phyloP scores from a whole-genome alignment of 2,113 vertebrate genomes.

The Cairina moschata region DNA sequence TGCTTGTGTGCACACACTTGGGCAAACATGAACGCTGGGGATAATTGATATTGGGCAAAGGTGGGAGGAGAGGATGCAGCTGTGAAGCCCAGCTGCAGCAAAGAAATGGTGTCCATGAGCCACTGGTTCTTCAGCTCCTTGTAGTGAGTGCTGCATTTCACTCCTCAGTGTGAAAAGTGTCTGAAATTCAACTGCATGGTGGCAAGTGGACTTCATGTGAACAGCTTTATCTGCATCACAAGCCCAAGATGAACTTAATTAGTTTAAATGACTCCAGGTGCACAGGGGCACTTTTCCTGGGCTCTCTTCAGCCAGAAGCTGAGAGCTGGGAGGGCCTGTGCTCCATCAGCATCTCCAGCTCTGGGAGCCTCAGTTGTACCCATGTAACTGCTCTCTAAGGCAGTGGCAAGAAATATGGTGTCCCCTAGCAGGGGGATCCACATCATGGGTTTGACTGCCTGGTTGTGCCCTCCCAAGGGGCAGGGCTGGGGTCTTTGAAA shows the following conservation, averaged over 20 bases:
- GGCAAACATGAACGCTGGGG: fast-evolving
- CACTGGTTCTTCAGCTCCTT: neutral
- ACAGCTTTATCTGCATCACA: fast-evolving
- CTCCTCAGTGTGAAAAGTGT: neutral
- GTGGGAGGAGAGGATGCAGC: fast-evolving
- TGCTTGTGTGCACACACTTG: fast-evolving
- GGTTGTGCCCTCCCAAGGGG: neutral
- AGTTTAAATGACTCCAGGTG: neutral
- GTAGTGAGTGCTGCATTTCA: neutral
- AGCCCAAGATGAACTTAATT: neutral
- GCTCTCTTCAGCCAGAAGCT: neutral
- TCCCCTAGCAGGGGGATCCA: neutral
- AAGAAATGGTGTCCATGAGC: neutral
- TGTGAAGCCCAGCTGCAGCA: fast-evolving
- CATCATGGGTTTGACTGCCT: fast-evolving
- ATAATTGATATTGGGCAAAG: neutral
- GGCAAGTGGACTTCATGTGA: fast-evolving
- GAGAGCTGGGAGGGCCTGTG: neutral
- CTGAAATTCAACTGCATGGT: fast-evolving
- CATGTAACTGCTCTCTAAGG: neutral
- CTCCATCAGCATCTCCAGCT: neutral
- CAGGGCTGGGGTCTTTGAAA: neutral
- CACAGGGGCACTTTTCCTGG: fast-evolving
- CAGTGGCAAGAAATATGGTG: neutral
- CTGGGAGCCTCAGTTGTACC: neutral